These are phyloP conservation scores for Ophion ellenae DNA, from an alignment of 2,888 invertebrate species.

Conservation along the genomic window DNA sequence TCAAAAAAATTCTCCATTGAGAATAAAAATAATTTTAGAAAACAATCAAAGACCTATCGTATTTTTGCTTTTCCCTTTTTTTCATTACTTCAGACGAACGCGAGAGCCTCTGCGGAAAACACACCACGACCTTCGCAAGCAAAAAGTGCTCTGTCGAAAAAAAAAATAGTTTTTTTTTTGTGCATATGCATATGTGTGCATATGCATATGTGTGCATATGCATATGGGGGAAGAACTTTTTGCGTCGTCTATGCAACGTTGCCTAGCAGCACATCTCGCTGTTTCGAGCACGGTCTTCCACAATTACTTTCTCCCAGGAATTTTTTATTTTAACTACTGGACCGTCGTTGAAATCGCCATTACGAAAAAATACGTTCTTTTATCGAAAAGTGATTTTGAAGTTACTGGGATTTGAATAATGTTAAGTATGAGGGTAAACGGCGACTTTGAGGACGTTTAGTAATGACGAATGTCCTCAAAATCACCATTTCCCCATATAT, in stretches of 20 bases:
- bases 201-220: neutral
- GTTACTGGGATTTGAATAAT: neutral
- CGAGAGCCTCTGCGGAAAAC: neutral
- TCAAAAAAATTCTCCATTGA: slow-evolving; percentile 8
- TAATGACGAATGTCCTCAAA: neutral
- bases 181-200: neutral
- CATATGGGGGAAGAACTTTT: neutral
- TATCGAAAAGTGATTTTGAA: neutral
- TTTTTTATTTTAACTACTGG: neutral
- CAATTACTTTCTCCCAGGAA: neutral
- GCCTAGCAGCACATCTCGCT: neutral
- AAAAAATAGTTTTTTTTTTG: neutral
- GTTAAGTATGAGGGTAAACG: neutral
- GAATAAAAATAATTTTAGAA: neutral
- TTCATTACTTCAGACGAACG: slow-evolving; percentile 8
- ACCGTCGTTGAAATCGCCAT: neutral
- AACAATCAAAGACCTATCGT: neutral
- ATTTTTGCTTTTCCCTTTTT: neutral
- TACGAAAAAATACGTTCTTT: neutral
- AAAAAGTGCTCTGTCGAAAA: neutral
- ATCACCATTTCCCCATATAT: neutral
- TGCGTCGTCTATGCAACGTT: neutral
- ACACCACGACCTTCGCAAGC: no score
- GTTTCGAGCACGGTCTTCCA: neutral
- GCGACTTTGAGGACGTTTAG: neutral